Evolutionary conservation across 2,797 vertebrate genomes (phyloP).

Genomic region (Salmo trutta): DNA sequence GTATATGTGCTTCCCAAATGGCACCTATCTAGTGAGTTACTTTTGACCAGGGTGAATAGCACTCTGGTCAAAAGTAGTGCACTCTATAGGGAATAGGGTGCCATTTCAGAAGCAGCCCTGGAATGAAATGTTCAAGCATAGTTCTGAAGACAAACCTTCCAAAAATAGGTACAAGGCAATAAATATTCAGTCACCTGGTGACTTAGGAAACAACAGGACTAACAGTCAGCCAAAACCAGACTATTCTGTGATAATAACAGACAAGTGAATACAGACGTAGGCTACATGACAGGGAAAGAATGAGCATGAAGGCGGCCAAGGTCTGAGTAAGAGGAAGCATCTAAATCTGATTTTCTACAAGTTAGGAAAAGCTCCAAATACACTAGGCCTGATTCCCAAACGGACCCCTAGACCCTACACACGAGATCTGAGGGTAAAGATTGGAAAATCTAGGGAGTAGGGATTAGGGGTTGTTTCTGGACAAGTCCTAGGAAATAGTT

Average conservation of each 20-base stretch:
- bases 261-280: too few relatives aligned
- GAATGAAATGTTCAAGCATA: conserved; percentile 45
- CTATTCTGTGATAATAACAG: conserved; percentile 47
- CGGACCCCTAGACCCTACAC: neutral
- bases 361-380: neutral
- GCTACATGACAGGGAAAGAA: conserved; percentile 43
- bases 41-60: too few relatives aligned
- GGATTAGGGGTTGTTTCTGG: neutral
- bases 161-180: conserved; percentile 26
- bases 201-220: conserved; percentile 28
- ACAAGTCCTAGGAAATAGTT: neutral
- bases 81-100: too few relatives aligned
- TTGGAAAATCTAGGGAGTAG: neutral
- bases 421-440: neutral
- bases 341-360: conserved; percentile 9
- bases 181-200: conserved; percentile 33
- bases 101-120: neutral
- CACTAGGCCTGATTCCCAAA: neutral
- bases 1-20: too few relatives aligned
- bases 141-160: conserved; percentile 35
- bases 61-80: too few relatives aligned
- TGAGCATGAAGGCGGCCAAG: conserved; percentile 54
- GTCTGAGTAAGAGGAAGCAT: conserved; percentile 14
- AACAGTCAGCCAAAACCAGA: conserved; percentile 58
- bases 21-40: too few relatives aligned